These are phyloP conservation scores for Fistularia commersonii DNA, from an alignment of 2,797 vertebrate species.

Conservation along the genomic window DNA sequence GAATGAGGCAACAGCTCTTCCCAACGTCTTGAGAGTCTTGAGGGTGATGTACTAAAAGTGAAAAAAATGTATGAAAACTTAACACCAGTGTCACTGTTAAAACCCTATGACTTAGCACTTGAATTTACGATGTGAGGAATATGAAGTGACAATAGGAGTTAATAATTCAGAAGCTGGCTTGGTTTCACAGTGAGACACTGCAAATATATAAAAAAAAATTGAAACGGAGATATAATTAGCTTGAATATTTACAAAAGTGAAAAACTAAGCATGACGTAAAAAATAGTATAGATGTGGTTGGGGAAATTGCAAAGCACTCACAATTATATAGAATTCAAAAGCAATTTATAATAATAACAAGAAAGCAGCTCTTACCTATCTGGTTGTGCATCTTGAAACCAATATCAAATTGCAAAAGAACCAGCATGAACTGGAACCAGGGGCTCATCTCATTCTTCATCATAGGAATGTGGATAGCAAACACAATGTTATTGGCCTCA, in stretches of 20 bases:
- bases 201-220: conserved; percentile 27
- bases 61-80: neutral
- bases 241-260: conserved; percentile 8
- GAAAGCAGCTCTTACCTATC: conserved; percentile 79
- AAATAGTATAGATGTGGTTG: neutral
- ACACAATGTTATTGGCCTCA: conserved; percentile 94
- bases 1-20: neutral
- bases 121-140: conserved; percentile 17
- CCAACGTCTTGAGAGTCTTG: neutral
- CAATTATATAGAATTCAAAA: neutral
- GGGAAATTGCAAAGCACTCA: neutral
- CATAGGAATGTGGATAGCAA: conserved; percentile 87
- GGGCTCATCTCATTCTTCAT: conserved; percentile 90
- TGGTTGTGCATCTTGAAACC: conserved; percentile 90
- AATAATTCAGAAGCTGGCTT: conserved; percentile 30
- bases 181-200: neutral
- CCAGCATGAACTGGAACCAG: conserved; percentile 98
- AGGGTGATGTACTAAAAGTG: conserved; percentile 1
- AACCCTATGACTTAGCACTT: neutral
- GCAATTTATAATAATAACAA: neutral
- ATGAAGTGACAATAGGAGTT: conserved; percentile 23
- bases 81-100: neutral
- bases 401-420: conserved; percentile 94
- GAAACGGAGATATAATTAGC: conserved; percentile 18
- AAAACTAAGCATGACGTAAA: neutral